phyloP scores from a whole-genome alignment of 2,113 vertebrate genomes.

The Corydoras sp. region DNA sequence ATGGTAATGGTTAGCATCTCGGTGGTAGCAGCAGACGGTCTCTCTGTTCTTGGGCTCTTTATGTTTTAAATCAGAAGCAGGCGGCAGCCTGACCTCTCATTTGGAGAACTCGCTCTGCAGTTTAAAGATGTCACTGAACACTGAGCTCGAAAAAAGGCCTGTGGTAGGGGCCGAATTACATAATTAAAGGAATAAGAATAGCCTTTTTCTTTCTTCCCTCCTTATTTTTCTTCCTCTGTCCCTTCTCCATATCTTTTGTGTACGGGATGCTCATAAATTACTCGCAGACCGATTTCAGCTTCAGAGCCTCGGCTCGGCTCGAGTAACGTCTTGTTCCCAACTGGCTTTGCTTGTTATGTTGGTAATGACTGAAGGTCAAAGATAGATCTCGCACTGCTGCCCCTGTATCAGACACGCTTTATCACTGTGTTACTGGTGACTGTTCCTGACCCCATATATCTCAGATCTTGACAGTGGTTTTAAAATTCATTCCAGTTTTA shows the following conservation, averaged over 20 bases:
- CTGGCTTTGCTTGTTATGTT: constrained; percentile 20
- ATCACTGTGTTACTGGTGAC: constrained; percentile 1
- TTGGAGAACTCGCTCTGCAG: constrained; percentile 52
- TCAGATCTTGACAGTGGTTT: neutral
- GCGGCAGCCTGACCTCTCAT: constrained; percentile 64
- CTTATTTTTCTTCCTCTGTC: constrained; percentile 3
- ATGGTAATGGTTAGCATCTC: constrained; percentile 66
- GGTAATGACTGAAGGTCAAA: constrained; percentile 9
- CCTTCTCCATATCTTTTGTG: constrained; percentile 16
- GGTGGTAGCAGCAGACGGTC: constrained; percentile 58
- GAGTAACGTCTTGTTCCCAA: constrained; percentile 4
- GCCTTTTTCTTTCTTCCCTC: constrained; percentile 51
- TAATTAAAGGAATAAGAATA: constrained; percentile 62
- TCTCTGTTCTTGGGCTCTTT: constrained; percentile 64
- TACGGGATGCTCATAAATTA: neutral
- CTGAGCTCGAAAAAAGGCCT: constrained; percentile 63
- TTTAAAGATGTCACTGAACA: constrained; percentile 66
- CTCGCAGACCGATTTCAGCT: neutral
- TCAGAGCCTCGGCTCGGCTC: neutral
- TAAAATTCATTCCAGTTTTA: too few species aligned
- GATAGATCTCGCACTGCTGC: neutral
- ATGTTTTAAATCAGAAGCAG: constrained; percentile 69
- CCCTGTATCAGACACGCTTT: neutral
- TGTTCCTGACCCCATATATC: neutral
- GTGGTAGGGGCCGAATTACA: constrained; percentile 50